phyloP scores from a whole-genome alignment of 2,888 invertebrate species.

The Ophion obscuratus region DNA sequence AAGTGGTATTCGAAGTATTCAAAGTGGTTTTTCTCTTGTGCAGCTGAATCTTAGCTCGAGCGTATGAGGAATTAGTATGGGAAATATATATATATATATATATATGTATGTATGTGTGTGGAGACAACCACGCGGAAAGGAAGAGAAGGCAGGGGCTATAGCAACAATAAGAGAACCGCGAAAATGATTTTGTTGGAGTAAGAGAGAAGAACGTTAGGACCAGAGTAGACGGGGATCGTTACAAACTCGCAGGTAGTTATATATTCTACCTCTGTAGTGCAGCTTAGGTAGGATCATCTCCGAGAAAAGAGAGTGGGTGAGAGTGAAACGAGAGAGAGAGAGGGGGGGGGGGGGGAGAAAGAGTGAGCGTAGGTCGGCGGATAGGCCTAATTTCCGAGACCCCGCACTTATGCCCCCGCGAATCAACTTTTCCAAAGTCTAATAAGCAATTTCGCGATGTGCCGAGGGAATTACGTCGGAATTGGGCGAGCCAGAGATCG shows the following conservation, averaged over 20 bases:
- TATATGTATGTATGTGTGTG: neutral
- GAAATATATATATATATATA: neutral
- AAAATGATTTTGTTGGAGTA: conserved; percentile 63
- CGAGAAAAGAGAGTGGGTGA: conserved; percentile 22
- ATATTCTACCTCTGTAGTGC: conserved; percentile 50
- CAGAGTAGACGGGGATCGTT: conserved; percentile 59
- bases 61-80: conserved; percentile 27
- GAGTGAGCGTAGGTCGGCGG: conserved; percentile 76
- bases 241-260: conserved; percentile 68
- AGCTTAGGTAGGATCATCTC: conserved; percentile 57
- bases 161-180: conserved; percentile 59
- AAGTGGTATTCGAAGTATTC: neutral
- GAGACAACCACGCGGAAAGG: conserved; percentile 4
- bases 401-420: conserved; percentile 80
- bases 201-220: conserved; percentile 53
- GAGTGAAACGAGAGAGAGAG: conserved; percentile 24
- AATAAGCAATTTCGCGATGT: conserved; percentile 83
- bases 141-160: conserved; percentile 19
- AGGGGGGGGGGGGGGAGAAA: neutral
- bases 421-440: conserved; percentile 83
- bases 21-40: neutral
- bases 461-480: conserved; percentile 80
- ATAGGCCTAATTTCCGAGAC: conserved; percentile 82
- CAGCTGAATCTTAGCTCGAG: neutral
- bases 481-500: conserved; percentile 71